These are phyloP conservation scores for Clarias pachynema DNA, from an alignment of 2,797 vertebrate genomes.

Conservation along the genomic window DNA sequence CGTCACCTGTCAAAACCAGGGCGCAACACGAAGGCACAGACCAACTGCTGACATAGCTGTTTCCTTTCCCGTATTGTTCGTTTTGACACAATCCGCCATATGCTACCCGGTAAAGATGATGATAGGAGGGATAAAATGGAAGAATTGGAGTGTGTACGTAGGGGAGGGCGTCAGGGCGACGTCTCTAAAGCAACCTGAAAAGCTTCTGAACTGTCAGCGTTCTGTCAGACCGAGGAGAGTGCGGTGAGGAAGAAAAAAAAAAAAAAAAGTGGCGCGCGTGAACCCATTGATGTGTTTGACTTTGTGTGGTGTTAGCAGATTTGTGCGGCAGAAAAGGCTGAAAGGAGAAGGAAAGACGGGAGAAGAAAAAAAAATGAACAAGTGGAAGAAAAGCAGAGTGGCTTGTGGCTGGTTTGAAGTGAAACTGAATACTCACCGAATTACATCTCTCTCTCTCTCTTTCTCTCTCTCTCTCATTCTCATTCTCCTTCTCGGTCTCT, in stretches of 20 bases:
- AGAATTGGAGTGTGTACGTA: constrained; percentile 63
- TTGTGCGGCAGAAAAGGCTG: constrained; percentile 73
- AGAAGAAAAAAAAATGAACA: constrained; percentile 38
- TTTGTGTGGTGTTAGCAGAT: constrained; percentile 89
- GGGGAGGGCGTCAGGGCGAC: constrained; percentile 65
- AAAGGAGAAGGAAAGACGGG: constrained; percentile 65
- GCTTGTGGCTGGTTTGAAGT: constrained; percentile 83
- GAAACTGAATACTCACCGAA: constrained; percentile 83
- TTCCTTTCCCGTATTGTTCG: constrained; percentile 88
- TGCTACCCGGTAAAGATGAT: constrained; percentile 84
- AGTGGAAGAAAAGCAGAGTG: constrained; percentile 65
- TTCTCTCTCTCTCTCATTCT: constrained; percentile 55
- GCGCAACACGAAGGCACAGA: constrained; percentile 77
- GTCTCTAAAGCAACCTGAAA: constrained; percentile 75
- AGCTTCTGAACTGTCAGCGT: constrained; percentile 93
- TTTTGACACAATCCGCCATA: constrained; percentile 89
- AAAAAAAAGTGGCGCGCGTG: constrained; percentile 75
- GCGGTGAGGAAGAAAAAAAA: constrained; percentile 66
- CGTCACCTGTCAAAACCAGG: constrained; percentile 88
- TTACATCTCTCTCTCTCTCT: constrained; percentile 64
- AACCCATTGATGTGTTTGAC: constrained; percentile 85
- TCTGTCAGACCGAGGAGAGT: constrained; percentile 87
- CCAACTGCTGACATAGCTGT: constrained; percentile 87
- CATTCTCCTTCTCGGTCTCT: constrained; percentile 61
- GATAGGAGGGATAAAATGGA: constrained; percentile 88